Evolutionary conservation across 1,140 invertebrate genomes (phyloP), one percentile per base, ranked within the genome.

Genomic region (Pygmarrhopalites habei): DNA sequence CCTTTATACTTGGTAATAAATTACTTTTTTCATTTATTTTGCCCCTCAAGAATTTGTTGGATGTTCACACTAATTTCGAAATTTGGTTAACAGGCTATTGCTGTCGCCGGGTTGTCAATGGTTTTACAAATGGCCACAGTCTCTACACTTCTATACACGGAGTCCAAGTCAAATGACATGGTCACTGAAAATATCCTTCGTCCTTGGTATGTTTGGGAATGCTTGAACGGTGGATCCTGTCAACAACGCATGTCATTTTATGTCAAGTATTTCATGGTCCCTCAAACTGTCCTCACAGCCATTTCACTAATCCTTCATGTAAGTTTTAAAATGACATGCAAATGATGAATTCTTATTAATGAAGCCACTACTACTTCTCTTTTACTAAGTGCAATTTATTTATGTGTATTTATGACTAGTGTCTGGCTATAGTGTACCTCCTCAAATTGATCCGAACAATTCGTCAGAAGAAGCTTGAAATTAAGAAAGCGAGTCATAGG

Each of bases 291-390:
- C 0, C 28, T 62, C 7, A n/a, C 43, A 14, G 52, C 29, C n/a
- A 15, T 57, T 4, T 29, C 60, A 19, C 23, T 62, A 5, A 30
- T 62, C 28, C n/a, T 62, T 14, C 60, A 62, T 28, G 60, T 62
- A 46, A 46, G 57, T 1, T 12, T 32, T 32, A 10, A 28, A 26
- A 10, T 12, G 26, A 32, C n/a, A n/a, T n/a, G n/a, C n/a, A n/a
- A n/a, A n/a, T n/a, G n/a, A n/a, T n/a, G n/a, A n/a, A n/a, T n/a
- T n/a, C n/a, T n/a, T n/a, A n/a, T n/a, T n/a, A n/a, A n/a, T n/a
- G n/a, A n/a, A n/a, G n/a, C n/a, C n/a, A n/a, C n/a, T n/a, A 7
- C 4, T 7, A 4, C n/a, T 52, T 4, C 5, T 25, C 3, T 52
- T 56, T 56, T 35, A 35, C 30, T 39, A 52, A n/a, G n/a, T n/a